Base-by-base conservation (phyloP, 2,113 vertebrate genomes). In the Heterotis niloticus region DNA sequence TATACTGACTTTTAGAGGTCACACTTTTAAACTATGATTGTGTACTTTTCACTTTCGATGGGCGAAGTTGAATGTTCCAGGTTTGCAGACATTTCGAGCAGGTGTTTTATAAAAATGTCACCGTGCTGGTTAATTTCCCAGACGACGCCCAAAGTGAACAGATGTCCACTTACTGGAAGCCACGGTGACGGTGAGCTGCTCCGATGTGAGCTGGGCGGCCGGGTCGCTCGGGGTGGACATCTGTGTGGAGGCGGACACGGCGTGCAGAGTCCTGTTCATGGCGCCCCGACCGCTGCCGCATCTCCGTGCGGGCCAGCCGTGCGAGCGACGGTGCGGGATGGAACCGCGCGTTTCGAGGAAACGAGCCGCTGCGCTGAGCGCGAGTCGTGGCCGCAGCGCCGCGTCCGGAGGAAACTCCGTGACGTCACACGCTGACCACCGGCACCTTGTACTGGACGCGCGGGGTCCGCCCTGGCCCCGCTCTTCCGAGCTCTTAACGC, bases 81-180 rank as follows among this genome's bases (percentile, higher is more conserved):
- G n/a, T n/a, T n/a, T n/a, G n/a, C 34, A 7, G 34, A 44, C 34
- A 44, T 44, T 44, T 4, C 34, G 34, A 44, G 7, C 34, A 44
- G 34, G 34, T 44, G 34, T 7, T 44, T 44, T 44, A 62, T 62
- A 62, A 62, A 62, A 62, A 20, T 62, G 59, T 62, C 51, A 65
- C n/a, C 24, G 34, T 44, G 64, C 10, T 62, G 59, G 20, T 62
- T 17, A 62, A 20, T 62, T 2, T 62, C 51, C 44, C n/a, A 56
- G 34, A 23, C 20, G 13, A n/a, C 16, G 62, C 11, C 10, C 28
- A 44, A 7, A 17, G 44, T 26, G 24, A 65, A 5, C 16, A 77
- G 24, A 13, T 34, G 64, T 24, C 10, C 66, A 91, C 92, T 93
- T 84, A 93, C 92, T 88, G 72, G 89, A 89, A 0, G 90, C 91